Conservation (phyloP, 2,888 invertebrate species). For the Neocrepidodera transversa region DNA sequence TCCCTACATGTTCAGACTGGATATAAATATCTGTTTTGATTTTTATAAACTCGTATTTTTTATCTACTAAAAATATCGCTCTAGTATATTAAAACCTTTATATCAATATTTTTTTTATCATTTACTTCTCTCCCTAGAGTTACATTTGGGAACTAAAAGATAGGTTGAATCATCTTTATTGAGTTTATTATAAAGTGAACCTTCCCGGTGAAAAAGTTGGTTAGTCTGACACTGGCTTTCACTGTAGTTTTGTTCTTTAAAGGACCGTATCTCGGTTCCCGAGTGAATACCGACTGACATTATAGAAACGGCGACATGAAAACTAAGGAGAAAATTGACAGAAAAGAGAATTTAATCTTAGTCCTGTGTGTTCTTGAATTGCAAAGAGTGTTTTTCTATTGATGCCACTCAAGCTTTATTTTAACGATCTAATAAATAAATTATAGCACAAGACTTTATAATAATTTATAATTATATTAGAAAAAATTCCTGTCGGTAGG, state of each 20-base stretch:
- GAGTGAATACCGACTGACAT: slow-evolving; percentile 11
- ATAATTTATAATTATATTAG: no score
- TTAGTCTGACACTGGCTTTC: slow-evolving; percentile 12
- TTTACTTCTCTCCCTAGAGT: slow-evolving; percentile 1
- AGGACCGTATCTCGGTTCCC: slow-evolving; percentile 9
- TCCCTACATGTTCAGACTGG: no score
- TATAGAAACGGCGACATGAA: slow-evolving; percentile 15
- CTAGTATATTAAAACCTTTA: no score
- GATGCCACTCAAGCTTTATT: slow-evolving; percentile 21
- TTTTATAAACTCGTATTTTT: no score
- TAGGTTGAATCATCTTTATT: slow-evolving; percentile 6
- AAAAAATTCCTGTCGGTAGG: no score
- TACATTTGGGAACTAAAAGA: neutral
- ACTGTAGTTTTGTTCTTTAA: slow-evolving; percentile 11
- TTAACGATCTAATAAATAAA: no score
- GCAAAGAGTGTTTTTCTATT: slow-evolving; percentile 44
- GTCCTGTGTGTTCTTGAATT: slow-evolving; percentile 42
- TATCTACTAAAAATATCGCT: no score
- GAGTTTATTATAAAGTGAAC: slow-evolving; percentile 13
- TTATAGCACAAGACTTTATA: no score
- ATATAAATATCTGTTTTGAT: no score
- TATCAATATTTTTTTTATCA: no score
- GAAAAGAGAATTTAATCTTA: slow-evolving; percentile 50
- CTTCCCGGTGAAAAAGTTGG: slow-evolving; percentile 5
- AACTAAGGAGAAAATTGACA: slow-evolving; percentile 44